These are phyloP conservation scores for Cydia fagiglandana DNA, from an alignment of 1,140 invertebrate genomes.

Conservation along the genomic window DNA sequence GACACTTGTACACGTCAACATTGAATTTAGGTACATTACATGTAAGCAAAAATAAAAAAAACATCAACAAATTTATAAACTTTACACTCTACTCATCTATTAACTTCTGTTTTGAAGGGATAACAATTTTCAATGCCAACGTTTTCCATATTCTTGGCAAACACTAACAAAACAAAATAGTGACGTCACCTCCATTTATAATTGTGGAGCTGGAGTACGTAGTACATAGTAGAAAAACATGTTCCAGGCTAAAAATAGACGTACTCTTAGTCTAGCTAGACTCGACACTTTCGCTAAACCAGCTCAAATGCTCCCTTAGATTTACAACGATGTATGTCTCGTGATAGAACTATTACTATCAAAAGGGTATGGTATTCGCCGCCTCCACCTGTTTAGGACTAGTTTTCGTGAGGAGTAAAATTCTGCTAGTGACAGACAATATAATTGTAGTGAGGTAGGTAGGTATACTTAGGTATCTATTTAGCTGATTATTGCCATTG, in stretches of 20 bases:
- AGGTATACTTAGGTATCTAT: too few relatives aligned
- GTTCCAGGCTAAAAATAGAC: not conserved
- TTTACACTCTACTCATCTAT: too few relatives aligned
- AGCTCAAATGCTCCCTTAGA: not conserved
- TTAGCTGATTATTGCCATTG: too few relatives aligned
- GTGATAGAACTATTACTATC: not conserved
- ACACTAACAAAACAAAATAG: not conserved
- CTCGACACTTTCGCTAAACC: constrained; percentile 14
- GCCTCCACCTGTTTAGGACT: not conserved
- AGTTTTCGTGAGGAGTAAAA: too few relatives aligned
- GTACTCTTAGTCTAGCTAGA: not conserved
- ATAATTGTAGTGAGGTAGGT: too few relatives aligned
- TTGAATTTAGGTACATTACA: too few relatives aligned
- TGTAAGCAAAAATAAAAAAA: too few relatives aligned
- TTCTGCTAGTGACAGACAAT: too few relatives aligned
- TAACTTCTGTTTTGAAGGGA: not conserved
- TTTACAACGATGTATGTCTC: not conserved
- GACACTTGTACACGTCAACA: too few relatives aligned
- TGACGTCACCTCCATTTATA: constrained; percentile 14
- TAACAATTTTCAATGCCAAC: not conserved
- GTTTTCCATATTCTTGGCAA: not conserved
- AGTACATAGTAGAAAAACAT: constrained; percentile 8
- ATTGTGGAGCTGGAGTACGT: constrained; percentile 4
- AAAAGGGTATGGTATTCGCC: not conserved
- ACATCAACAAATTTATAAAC: too few relatives aligned